phyloP scores from a whole-genome alignment of 2,797 vertebrate species.

The Chelonia mydas region DNA sequence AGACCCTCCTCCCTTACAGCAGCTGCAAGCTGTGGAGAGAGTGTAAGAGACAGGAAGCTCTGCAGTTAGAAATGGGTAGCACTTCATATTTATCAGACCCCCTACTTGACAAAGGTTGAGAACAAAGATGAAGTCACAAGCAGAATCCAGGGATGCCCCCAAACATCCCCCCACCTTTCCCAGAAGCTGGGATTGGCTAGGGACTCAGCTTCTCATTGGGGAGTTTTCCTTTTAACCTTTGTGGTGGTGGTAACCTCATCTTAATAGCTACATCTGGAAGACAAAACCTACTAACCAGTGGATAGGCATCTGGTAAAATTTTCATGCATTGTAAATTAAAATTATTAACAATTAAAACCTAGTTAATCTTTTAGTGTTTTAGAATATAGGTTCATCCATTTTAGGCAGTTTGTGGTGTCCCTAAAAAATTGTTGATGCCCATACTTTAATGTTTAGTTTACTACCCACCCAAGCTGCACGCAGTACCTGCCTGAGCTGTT shows the following conservation, averaged over 20 bases:
- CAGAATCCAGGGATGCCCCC: not conserved
- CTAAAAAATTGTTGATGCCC: not conserved
- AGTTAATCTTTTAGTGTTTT: not conserved
- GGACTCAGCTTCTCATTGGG: not conserved
- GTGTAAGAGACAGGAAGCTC: constrained; percentile 40
- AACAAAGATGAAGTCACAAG: constrained; percentile 14
- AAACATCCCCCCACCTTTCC: not conserved
- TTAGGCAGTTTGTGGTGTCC: not conserved
- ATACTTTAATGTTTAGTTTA: not conserved
- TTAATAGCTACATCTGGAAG: not conserved
- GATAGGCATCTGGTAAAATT: not conserved
- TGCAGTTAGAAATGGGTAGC: constrained; percentile 26
- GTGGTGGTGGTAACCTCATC: not conserved
- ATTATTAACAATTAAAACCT: not conserved
- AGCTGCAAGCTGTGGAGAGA: not conserved
- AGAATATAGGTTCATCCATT: not conserved
- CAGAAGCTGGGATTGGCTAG: not conserved
- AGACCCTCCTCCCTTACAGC: constrained; percentile 8
- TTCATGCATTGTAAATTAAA: constrained; percentile 10
- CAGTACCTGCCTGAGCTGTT: not conserved
- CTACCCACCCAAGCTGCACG: not conserved
- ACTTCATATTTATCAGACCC: constrained; percentile 9
- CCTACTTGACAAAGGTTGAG: not conserved
- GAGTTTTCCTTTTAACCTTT: constrained; percentile 14
- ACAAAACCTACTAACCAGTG: not conserved